A percentile compares a stretch with the other conserved stretches of the same genome.
Conservation (phyloP, 2,888 invertebrate species). For the Aproaerema taeniolella region DNA sequence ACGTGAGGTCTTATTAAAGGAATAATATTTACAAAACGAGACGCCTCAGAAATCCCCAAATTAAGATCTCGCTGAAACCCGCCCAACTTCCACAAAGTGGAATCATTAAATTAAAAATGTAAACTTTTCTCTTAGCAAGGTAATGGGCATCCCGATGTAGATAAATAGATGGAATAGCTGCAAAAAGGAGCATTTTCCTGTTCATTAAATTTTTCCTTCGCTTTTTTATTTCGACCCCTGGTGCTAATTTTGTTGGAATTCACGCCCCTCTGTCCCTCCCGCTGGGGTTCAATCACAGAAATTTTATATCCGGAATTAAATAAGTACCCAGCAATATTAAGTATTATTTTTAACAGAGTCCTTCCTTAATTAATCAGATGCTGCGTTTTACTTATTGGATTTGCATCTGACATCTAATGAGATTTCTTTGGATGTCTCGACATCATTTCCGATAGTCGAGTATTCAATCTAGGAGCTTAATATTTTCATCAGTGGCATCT, state of each 20-base stretch:
- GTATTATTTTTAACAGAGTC: conserved; percentile 61
- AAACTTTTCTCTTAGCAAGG: conserved; percentile 79
- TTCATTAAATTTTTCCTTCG: conserved; percentile 79
- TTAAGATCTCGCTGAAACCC: conserved; percentile 77
- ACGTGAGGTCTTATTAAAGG: conserved; percentile 78
- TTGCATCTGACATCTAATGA: conserved; percentile 13
- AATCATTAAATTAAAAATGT: conserved; percentile 79
- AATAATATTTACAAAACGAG: conserved; percentile 79
- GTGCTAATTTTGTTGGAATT: conserved; percentile 80
- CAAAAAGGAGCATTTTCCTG: conserved; percentile 79
- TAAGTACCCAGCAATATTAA: conserved; percentile 74
- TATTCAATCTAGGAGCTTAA: conserved; percentile 57
- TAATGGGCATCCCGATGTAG: conserved; percentile 79
- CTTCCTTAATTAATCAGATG: conserved; percentile 59
- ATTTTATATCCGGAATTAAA: conserved; percentile 79
- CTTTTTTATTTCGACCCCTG: conserved; percentile 78
- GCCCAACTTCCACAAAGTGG: conserved; percentile 79
- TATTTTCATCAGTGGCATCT: conserved; percentile 65
- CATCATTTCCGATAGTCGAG: conserved; percentile 25
- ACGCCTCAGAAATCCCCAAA: conserved; percentile 78
- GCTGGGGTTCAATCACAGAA: conserved; percentile 77
- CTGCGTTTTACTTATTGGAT: conserved; percentile 32
- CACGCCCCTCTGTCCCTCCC: conserved; percentile 75
- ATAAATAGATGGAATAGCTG: conserved; percentile 79
- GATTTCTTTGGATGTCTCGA: conserved; percentile 13